Base-by-base conservation (phyloP, 2,888 invertebrate genomes). In the Leucophenga maculata region DNA sequence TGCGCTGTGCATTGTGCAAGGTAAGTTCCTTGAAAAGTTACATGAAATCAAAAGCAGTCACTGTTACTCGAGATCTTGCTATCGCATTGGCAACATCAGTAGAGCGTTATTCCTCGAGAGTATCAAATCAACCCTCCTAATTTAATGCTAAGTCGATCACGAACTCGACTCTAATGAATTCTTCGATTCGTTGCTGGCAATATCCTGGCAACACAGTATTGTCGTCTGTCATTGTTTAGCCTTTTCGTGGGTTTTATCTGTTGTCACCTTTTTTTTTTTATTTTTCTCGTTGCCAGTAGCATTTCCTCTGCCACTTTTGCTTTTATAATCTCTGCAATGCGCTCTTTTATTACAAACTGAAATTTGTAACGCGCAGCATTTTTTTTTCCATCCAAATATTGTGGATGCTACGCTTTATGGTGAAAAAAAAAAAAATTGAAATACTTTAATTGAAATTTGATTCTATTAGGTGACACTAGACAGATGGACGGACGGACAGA, bases 381-480 rank as follows among this genome's bases (percentile, higher is more conserved):
- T 67, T 65, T 64, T 60, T 62, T 31, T 60, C 59, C 57, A 9
- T 67, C n/a, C 31, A 46, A 46, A 60, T 75, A 71, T 67, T 20
- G 54, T 67, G 44, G 44, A 44, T 48, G 57, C 59, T 46, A 44
- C 55, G 11, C 1, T 39, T 39, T 39, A 20, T 3, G 62, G 70
- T 70, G 18, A 50, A 50, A 50, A 6, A 50, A 50, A 50, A 50
- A 11, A 50, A 50, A 50, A 50, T 78, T 78, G 72, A 79, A 76
- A 83, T 80, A 85, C 82, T 85, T 82, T 84, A 86, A 86, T 86
- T 86, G 86, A 85, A 86, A 86, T 86, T 83, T 84, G 85, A 86
- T 82, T 76, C 81, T 78, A 77, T 81, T 82, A 81, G 78, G 79
- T 83, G 83, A 79, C 79, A 78, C 39, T 72, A 67, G 66, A 69